Evolutionary conservation across 2,797 vertebrate genomes (phyloP).

Genomic region (Mergus octosetaceus): DNA sequence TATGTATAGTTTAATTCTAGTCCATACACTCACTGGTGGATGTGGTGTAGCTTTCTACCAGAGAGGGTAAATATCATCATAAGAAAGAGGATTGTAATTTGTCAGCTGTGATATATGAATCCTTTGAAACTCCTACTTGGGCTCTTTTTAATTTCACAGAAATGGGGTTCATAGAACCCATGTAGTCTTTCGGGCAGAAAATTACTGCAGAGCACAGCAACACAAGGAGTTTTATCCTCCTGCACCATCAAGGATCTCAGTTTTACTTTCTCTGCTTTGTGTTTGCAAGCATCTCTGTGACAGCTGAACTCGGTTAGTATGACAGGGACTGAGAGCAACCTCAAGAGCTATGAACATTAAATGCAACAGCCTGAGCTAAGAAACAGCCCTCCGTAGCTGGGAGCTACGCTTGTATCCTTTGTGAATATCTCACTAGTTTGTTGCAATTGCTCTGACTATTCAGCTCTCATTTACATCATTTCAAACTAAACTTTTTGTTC

Average conservation of each 20-base stretch:
- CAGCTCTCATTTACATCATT: not conserved
- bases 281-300: not conserved
- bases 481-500: not conserved
- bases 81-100: not conserved
- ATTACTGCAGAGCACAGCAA: not conserved
- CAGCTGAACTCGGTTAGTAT: not conserved
- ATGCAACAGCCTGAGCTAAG: not conserved
- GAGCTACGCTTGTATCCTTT: not conserved
- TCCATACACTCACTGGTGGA: not conserved
- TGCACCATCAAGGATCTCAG: not conserved
- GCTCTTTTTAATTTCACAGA: not conserved
- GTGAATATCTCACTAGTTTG: not conserved
- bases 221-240: not conserved
- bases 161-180: rapidly evolving
- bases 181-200: not conserved
- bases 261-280: not conserved
- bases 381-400: not conserved
- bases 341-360: not conserved
- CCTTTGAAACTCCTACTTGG: not conserved
- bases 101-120: not conserved
- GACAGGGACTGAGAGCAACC: not conserved
- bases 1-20: not conserved
- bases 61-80: not conserved
- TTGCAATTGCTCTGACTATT: not conserved
- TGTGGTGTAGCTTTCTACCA: not conserved